A percentile compares a stretch with the other conserved stretches of the same genome.
Conservation (phyloP, 2,888 invertebrate species). For the Microdon myrmicae region DNA sequence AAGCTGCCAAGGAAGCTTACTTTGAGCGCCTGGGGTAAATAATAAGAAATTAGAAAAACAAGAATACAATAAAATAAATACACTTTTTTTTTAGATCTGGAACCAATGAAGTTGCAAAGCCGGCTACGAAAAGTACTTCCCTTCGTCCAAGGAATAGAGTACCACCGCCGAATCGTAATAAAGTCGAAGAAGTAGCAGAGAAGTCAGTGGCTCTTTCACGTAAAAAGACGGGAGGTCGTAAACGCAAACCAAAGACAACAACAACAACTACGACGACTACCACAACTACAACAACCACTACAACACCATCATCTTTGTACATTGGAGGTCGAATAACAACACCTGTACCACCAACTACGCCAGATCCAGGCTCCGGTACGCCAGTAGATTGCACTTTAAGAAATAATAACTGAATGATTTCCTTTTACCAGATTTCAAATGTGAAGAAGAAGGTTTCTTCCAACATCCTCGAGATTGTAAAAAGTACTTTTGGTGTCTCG, state of each 20-base stretch:
- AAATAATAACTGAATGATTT: not conserved
- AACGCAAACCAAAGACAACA: conserved; percentile 54
- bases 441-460: conserved; percentile 92
- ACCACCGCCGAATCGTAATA: conserved; percentile 57
- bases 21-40: conserved; percentile 74
- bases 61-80: not conserved
- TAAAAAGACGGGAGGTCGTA: conserved; percentile 47
- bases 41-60: conserved; percentile 1
- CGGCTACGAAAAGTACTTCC: conserved; percentile 60
- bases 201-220: conserved; percentile 54
- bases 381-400: not conserved
- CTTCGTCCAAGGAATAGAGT: conserved; percentile 60
- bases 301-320: conserved; percentile 60
- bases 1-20: conserved; percentile 87
- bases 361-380: conserved; percentile 85
- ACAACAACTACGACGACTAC: conserved; percentile 63
- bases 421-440: conserved; percentile 79
- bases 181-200: conserved; percentile 52
- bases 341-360: conserved; percentile 81
- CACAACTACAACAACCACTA: conserved; percentile 58
- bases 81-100: conserved; percentile 56
- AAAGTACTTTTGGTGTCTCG: conserved; percentile 94
- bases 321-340: conserved; percentile 68
- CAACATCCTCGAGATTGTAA: conserved; percentile 92
- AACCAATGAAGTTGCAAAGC: conserved; percentile 64